Base-by-base conservation (phyloP, 1,140 invertebrate species). In the Scaptomyza graminum region DNA sequence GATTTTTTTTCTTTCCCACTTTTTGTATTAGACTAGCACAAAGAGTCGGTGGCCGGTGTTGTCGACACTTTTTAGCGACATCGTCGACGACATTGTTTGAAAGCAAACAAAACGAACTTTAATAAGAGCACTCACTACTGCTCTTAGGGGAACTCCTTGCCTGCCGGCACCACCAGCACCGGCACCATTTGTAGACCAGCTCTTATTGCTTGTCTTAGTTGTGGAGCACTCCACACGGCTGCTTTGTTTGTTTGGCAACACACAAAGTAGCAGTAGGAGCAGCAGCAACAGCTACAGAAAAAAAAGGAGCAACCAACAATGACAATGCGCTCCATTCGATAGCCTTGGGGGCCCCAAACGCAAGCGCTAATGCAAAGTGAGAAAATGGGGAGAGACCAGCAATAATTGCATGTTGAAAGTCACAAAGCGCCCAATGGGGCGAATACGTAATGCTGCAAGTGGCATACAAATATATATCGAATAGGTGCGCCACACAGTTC, bases 41-140 rank as follows among this genome's bases (percentile, higher is more conserved):
- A 44, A 25, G 28, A 31, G 51, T 15, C 44, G 11, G 44, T 39
- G 16, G 62, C 72, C 62, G 70, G 62, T 73, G 80, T 76, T 79
- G 67, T 46, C 66, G 80, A 62, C 79, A 73, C 76, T 84, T 67
- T 34, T 56, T 71, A 9, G 55, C 22, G 12, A 41, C 47, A 74
- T 51, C 75, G 81, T 57, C 73, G 65, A 63, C 65, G 76, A 77
- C 82, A 87, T 85, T 85, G 82, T 87, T 46, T 66, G 64, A 46
- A 68, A 57, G 60, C 82, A 68, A 82, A 85, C 83, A 87, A 85
- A 87, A 87, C 70, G 70, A 81, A 81, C 79, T 87, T 85, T 85
- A 82, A 85, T 85, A 85, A 87, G 76, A 87, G 82, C 82, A 59
- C 79, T 78, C 63, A 57, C 39, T 13, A 57, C 39, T 13, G 49